Percentiles rank a stretch among this genome's conserved stretches.
phyloP scores from a whole-genome alignment of 2,113 vertebrate species.

The Elanoides forficatus region DNA sequence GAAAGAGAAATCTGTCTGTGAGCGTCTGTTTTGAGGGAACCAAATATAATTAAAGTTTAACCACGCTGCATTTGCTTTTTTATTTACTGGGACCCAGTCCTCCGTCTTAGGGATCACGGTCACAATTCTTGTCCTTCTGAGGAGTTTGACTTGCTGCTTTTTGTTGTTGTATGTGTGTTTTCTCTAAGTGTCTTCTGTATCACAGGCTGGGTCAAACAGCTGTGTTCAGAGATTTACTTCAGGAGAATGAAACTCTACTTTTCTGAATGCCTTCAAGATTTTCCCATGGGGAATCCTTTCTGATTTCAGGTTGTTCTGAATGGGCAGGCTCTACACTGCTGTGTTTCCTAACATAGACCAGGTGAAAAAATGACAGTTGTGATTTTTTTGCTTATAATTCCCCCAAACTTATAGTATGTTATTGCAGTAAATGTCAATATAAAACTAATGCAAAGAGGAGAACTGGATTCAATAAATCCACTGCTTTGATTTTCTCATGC shows the following conservation, averaged over 20 bases:
- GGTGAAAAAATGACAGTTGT: not conserved
- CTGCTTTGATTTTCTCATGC: not conserved
- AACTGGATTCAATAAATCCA: not conserved
- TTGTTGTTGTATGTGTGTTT: not conserved
- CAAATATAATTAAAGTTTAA: conserved; percentile 57
- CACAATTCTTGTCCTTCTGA: not conserved
- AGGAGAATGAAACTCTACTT: not conserved
- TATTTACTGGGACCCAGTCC: not conserved
- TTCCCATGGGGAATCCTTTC: not conserved
- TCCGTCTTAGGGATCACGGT: not conserved
- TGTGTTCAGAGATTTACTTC: not conserved
- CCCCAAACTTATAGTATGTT: not conserved
- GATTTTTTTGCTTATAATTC: not conserved
- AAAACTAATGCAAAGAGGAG: not conserved
- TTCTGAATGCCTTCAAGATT: not conserved
- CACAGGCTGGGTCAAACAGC: not conserved
- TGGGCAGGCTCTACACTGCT: not conserved
- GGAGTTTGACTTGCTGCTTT: not conserved
- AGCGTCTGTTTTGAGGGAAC: conserved; percentile 60
- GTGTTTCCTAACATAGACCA: not conserved
- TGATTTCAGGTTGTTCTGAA: not conserved
- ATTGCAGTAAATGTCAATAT: not conserved
- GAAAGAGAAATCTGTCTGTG: conserved; percentile 52
- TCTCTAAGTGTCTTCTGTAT: not conserved
- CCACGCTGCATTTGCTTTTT: conserved; percentile 42